These are phyloP conservation scores for Zootoca vivipara DNA, from an alignment of 2,113 vertebrate species.

Conservation along the genomic window DNA sequence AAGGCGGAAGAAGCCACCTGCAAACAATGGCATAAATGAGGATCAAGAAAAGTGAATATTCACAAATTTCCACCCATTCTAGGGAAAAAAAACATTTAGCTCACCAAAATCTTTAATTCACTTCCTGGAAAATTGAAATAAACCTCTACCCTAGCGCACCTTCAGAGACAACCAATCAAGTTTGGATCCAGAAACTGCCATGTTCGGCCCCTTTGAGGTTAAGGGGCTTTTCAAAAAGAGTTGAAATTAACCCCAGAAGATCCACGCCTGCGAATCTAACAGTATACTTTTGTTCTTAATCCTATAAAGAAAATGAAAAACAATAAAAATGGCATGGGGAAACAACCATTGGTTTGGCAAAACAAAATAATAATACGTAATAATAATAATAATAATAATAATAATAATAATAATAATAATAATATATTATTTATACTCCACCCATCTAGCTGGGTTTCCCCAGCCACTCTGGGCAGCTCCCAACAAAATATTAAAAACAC, in stretches of 20 bases:
- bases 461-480: no score
- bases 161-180: not conserved
- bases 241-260: not conserved
- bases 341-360: no score
- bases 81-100: not conserved
- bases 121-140: not conserved
- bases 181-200: not conserved
- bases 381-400: no score
- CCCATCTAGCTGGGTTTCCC: no score
- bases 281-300: not conserved
- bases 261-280: not conserved
- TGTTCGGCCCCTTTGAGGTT: not conserved
- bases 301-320: not conserved
- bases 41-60: not conserved
- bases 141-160: not conserved
- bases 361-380: no score
- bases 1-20: not conserved
- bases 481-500: no score
- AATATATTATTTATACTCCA: no score
- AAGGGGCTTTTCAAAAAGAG: not conserved
- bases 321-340: not conserved
- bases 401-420: no score
- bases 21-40: not conserved
- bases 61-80: not conserved
- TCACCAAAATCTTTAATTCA: not conserved